Evolutionary conservation across 2,113 vertebrate species (phyloP), one percentile per base, ranked within the genome.

Genomic region (Podarcis cretensis): DNA sequence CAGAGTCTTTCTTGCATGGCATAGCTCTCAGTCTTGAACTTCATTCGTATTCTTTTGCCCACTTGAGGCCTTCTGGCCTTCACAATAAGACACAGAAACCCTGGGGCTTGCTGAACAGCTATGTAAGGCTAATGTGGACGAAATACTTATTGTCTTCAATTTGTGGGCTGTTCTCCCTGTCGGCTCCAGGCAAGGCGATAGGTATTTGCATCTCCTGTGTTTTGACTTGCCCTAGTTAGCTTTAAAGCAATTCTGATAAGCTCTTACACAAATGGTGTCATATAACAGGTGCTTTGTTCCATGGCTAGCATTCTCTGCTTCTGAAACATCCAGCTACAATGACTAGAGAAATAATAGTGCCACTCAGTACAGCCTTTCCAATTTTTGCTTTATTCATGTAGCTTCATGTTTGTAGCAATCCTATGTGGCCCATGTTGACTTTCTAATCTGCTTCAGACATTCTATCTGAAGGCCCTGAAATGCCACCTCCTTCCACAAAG

Each of bases 11-110:
- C 6, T 54, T 0, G 0, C 8, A 25, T 23, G 35, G n/a, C 27
- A 30, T 43, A 2, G 71, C 0, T 0, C 35, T 75, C 10, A 57
- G 27, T 54, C 48, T 65, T 4, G 21, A 32, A 83, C 80, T 40
- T 65, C 16, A 7, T 43, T 4, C 40, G 0, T 0, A 1, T 0
- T 57, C 73, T 35, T 0, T 0, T 27, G 54, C 23, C 30, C 48
- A 21, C 0, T 6, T 12, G 2, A 79, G 48, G 48, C 1, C 0
- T 16, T n/a, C 43, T 14, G 8, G 16, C 2, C 2, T 37, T 25
- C 21, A 32, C 23, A 12, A 1, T 6, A 10, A 21, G 10, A 14
- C 5, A 4, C 0, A 0, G 32, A 12, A 0, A 0, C 1, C 0
- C 6, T 37, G 57, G 0, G 40, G 74, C 32, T 37, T 65, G 86